Evolutionary conservation across 53 echinoderm and acorn worm species (phyloP).

Genomic region (Actinopyga echinites): DNA sequence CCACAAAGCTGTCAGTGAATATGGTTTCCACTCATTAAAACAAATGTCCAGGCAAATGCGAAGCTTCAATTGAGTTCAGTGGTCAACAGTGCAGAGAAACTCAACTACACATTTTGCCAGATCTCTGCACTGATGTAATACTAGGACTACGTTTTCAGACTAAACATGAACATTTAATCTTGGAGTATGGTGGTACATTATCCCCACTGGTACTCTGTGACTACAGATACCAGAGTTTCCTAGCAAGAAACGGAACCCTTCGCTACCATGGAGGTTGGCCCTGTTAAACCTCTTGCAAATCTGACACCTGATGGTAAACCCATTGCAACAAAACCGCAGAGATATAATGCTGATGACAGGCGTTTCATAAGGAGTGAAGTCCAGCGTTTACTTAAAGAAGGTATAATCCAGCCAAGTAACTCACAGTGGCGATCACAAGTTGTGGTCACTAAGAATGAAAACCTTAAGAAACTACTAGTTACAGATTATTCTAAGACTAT

Average conservation of each 20-base stretch:
- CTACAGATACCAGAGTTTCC: neutral
- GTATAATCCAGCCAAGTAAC: neutral
- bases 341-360: neutral
- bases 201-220: constrained; percentile 9
- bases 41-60: neutral
- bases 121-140: constrained; percentile 25
- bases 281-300: neutral
- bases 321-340: neutral
- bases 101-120: neutral
- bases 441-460: too few relatives aligned
- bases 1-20: neutral
- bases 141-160: constrained; percentile 36
- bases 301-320: neutral
- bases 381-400: neutral
- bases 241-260: neutral
- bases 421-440: neutral
- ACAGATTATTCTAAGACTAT: too few relatives aligned
- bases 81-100: neutral
- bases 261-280: neutral
- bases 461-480: neutral
- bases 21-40: neutral
- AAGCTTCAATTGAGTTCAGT: constrained; percentile 17
- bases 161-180: constrained; percentile 37
- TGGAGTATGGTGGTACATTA: constrained; percentile 21
- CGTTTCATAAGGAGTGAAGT: constrained; percentile 13